Base-by-base conservation (phyloP, 1,140 invertebrate species). In the Oreohelix idahoensis region DNA sequence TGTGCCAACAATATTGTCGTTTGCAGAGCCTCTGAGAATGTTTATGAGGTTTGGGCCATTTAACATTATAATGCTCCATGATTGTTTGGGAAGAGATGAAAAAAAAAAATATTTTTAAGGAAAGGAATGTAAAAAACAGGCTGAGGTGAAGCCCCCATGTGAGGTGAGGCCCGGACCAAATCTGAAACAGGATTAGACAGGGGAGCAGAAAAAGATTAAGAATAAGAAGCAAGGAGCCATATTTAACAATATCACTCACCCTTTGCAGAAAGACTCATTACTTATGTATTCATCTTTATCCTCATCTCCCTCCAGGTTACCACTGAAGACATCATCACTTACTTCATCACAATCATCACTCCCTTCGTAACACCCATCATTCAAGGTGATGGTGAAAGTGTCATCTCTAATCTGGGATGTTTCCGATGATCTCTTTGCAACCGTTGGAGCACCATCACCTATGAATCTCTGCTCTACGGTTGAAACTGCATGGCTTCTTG, bases 401-500 rank as follows among this genome's bases (percentile, higher is more conserved):
- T 0, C 4, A 11, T 10, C n/a, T 36, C 23, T 66, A 39, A 17
- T 36, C 35, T 53, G 32, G 0, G 58, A 38, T 23, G 35, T 53
- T 77, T 77, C 49, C 29, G 32, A 32, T 20, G 29, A 20, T 51
- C 11, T 20, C 32, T 53, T 53, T 42, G 20, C n/a, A 39, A 86
- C 86, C 10, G 86, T 51, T 0, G 88, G 86, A 26, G 89, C 88
- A 13, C 89, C 90, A 49, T 89, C 87, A 15, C 88, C 89, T n/a
- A 84, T 78, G 0, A 88, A 88, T 73, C 88, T 66, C 42, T 78
- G 66, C 29, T 85, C 84, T 32, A 77, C 53, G 0, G 17, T 0
- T 35, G n/a, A 51, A 36, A 32, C 23, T 15, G 13, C 1, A 77
- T 15, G 0, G 2, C 1, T 58, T 13, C 4, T 17, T 77, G 10